Conservation (phyloP, 1,140 invertebrate species). For the Rhysida immarginata region DNA sequence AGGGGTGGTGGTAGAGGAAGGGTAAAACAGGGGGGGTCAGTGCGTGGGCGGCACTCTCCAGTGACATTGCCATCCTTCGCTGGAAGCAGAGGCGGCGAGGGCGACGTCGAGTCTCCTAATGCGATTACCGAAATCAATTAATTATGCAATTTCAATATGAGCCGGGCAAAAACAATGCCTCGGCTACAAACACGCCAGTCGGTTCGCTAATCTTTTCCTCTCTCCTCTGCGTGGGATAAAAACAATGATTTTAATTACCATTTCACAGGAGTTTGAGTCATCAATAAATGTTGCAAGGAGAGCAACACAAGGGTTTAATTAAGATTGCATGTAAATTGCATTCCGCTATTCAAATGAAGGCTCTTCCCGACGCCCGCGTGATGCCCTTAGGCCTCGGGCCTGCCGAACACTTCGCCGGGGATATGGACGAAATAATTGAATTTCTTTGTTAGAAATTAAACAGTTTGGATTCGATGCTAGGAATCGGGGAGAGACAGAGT, state of each 20-base stretch:
- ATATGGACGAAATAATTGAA: background rate
- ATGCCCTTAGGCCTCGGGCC: background rate
- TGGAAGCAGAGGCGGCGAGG: too few relatives aligned
- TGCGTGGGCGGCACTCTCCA: too few relatives aligned
- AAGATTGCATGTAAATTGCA: constrained; percentile 8
- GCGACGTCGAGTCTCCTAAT: too few relatives aligned
- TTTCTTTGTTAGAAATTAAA: constrained; percentile 4
- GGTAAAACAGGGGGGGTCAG: too few relatives aligned
- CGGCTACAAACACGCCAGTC: background rate
- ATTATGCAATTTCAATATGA: background rate
- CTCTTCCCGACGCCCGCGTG: background rate
- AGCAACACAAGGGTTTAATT: constrained; percentile 7
- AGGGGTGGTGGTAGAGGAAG: too few relatives aligned
- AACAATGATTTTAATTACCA: constrained; percentile 9
- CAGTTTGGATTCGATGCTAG: constrained; percentile 1
- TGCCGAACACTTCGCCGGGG: background rate
- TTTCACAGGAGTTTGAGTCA: constrained; percentile 2
- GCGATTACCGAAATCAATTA: constrained; percentile 3
- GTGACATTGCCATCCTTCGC: too few relatives aligned
- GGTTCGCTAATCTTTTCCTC: background rate
- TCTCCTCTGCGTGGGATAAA: background rate
- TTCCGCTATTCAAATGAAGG: constrained; percentile 5
- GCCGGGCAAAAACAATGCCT: background rate
- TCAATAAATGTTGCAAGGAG: constrained; percentile 4
- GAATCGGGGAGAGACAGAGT: background rate